phyloP scores from a whole-genome alignment of 2,888 invertebrate genomes.

The Tineola bisselliella region DNA sequence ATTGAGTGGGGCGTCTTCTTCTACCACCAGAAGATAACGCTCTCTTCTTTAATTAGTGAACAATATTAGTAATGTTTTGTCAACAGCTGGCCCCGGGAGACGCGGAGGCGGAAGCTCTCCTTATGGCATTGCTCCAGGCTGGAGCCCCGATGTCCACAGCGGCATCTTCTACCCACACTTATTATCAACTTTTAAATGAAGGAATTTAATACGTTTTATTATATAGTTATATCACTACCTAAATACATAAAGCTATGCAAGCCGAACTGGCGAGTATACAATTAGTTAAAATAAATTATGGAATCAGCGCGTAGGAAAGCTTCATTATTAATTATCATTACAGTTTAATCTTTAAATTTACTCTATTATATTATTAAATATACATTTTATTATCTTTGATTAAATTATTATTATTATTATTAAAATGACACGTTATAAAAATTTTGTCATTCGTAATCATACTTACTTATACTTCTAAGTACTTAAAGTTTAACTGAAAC shows the following conservation, averaged over 20 bases:
- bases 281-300: slow-evolving; percentile 74
- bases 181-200: slow-evolving; percentile 3
- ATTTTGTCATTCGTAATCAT: slow-evolving; percentile 69
- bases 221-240: slow-evolving; percentile 56
- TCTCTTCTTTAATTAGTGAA: neutral
- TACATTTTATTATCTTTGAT: slow-evolving; percentile 70
- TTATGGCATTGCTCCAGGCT: neutral
- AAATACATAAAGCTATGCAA: slow-evolving; percentile 52
- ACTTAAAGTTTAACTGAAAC: slow-evolving; percentile 65
- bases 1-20: neutral
- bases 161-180: neutral
- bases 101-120: slow-evolving; percentile 10
- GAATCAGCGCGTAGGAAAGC: slow-evolving; percentile 69
- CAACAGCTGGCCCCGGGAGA: neutral
- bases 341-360: slow-evolving; percentile 68
- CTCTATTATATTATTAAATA: slow-evolving; percentile 69
- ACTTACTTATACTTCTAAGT: slow-evolving; percentile 68
- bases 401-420: slow-evolving; percentile 68
- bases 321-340: slow-evolving; percentile 70
- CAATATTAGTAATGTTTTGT: neutral
- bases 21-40: neutral
- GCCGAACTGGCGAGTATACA: slow-evolving; percentile 69
- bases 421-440: slow-evolving; percentile 66
- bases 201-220: slow-evolving; percentile 36
- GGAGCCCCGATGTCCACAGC: slow-evolving; percentile 5